Percentiles rank a stretch among this genome's conserved stretches.
Evolutionary conservation across 2,113 vertebrate species (phyloP).

Genomic region (Suncus etruscus): DNA sequence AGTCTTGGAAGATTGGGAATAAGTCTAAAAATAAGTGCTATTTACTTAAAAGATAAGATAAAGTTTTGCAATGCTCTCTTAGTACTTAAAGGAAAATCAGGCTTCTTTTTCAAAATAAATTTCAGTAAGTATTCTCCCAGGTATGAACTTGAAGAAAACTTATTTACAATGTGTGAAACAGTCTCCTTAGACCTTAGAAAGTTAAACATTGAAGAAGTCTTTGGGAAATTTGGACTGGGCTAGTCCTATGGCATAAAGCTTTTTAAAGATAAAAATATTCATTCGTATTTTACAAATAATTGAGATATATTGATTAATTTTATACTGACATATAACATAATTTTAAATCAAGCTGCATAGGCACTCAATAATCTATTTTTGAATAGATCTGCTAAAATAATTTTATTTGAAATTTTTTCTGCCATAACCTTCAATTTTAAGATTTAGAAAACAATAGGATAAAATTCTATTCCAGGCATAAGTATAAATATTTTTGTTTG

Average conservation of each 20-base stretch:
- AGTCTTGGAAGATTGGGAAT: conserved; percentile 53
- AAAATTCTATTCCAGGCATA: background rate
- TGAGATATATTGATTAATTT: background rate
- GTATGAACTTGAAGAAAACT: conserved; percentile 46
- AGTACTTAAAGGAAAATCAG: conserved; percentile 75
- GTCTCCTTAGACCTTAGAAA: conserved; percentile 33
- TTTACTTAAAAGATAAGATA: conserved; percentile 76
- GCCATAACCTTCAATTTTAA: background rate
- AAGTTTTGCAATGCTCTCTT: conserved; percentile 64
- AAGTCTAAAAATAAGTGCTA: conserved; percentile 65
- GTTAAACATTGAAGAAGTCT: conserved; percentile 29
- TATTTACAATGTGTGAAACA: conserved; percentile 68
- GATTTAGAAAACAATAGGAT: background rate
- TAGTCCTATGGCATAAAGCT: background rate
- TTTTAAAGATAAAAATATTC: background rate
- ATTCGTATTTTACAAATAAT: conserved; percentile 10
- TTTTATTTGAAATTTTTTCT: background rate
- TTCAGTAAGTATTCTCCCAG: conserved; percentile 50
- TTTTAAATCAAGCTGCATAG: background rate
- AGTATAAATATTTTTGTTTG: background rate
- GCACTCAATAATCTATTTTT: background rate
- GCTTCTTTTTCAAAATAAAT: conserved; percentile 70
- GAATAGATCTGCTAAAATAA: background rate
- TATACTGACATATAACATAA: background rate
- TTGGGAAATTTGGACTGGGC: conserved; percentile 22